These are phyloP conservation scores for Xiphophorus birchmanni DNA, from an alignment of 2,797 vertebrate genomes.

Conservation along the genomic window DNA sequence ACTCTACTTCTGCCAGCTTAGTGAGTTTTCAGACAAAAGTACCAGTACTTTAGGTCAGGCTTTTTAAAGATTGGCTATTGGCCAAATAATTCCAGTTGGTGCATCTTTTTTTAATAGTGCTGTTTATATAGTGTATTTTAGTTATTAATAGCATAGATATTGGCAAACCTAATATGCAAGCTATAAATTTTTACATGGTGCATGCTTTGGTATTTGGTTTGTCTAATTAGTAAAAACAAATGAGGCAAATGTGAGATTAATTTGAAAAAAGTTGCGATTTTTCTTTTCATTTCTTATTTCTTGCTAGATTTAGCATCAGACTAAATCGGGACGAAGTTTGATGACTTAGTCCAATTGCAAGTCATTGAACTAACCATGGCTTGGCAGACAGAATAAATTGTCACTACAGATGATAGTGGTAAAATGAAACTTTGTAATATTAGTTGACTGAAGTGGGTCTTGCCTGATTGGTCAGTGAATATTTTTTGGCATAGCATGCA, in stretches of 20 bases:
- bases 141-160: background rate
- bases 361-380: background rate
- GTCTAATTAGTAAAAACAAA: background rate
- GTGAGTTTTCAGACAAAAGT: no score
- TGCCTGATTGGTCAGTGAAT: conserved; percentile 37
- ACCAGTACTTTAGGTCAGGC: no score
- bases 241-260: background rate
- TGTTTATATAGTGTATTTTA: background rate
- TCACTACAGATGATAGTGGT: background rate
- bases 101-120: background rate
- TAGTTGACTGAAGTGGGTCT: conserved; percentile 34
- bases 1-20: no score
- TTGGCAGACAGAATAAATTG: background rate
- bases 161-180: background rate
- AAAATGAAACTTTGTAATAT: background rate
- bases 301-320: background rate
- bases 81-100: no score
- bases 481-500: conserved; percentile 24
- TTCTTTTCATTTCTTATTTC: background rate
- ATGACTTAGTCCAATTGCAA: no score
- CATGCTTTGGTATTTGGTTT: background rate
- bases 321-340: no score
- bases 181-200: background rate
- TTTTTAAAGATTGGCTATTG: no score
- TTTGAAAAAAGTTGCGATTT: background rate